Conservation (phyloP, 2,888 invertebrate genomes). For the Nomada lathburiana region DNA sequence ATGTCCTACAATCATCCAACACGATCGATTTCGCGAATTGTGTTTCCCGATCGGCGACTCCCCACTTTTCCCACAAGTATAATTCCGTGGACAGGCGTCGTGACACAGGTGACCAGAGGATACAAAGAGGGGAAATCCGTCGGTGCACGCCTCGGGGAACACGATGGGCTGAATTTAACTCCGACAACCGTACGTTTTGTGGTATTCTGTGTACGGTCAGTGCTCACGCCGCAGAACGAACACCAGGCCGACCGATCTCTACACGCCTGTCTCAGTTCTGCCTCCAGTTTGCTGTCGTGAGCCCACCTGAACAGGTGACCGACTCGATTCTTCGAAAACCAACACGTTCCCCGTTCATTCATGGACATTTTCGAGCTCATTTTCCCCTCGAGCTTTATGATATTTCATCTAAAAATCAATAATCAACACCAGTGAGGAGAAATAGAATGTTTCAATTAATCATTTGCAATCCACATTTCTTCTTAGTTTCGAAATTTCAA, state of each 20-base stretch:
- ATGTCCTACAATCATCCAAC: not conserved
- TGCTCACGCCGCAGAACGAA: slow-evolving; percentile 72
- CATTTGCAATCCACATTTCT: not conserved
- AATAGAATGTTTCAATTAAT: not conserved
- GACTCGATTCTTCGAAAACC: slow-evolving; percentile 40
- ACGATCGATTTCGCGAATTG: slow-evolving; percentile 9
- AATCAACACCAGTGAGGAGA: not conserved
- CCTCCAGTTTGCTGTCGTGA: slow-evolving; percentile 79
- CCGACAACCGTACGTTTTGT: slow-evolving; percentile 74
- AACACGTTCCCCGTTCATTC: not conserved
- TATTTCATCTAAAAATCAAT: not conserved
- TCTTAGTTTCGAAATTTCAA: not conserved
- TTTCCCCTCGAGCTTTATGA: not conserved
- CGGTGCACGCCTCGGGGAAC: slow-evolving; percentile 74
- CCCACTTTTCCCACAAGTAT: slow-evolving; percentile 42
- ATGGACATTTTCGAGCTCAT: not conserved
- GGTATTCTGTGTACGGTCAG: slow-evolving; percentile 76
- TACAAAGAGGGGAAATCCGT: slow-evolving; percentile 59
- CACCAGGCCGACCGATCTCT: slow-evolving; percentile 66
- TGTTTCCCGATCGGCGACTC: not conserved
- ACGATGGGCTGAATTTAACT: slow-evolving; percentile 77
- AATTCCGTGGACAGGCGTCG: slow-evolving; percentile 42
- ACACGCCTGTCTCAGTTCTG: slow-evolving; percentile 61
- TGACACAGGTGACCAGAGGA: slow-evolving; percentile 65
- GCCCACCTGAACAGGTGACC: slow-evolving; percentile 70